These are phyloP conservation scores for Lutraria rhynchaena DNA, from an alignment of 1,140 invertebrate genomes.

Conservation along the genomic window DNA sequence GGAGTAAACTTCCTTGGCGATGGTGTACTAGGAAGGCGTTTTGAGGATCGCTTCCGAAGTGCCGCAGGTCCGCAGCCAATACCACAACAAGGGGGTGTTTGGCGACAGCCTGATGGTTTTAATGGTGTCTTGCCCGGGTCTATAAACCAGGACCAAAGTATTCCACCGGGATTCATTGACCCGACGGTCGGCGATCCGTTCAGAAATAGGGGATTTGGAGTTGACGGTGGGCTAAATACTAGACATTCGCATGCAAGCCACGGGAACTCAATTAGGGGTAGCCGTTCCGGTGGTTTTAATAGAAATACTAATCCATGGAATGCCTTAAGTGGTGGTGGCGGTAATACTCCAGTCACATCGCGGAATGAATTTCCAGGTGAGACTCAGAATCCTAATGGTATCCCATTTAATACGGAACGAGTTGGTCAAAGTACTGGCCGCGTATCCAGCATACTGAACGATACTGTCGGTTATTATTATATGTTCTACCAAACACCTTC, in stretches of 20 bases:
- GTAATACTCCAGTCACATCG: not conserved
- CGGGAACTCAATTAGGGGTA: too few relatives aligned
- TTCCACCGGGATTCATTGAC: conserved; percentile 15
- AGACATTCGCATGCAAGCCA: not conserved
- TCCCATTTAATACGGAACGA: too few relatives aligned
- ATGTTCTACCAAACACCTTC: conserved; percentile 12
- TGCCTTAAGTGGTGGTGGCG: conserved; percentile 3
- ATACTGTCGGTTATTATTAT: conserved; percentile 34
- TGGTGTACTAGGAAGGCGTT: not conserved
- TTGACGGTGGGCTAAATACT: conserved; percentile 5
- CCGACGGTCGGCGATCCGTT: conserved; percentile 4
- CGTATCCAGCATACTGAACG: conserved; percentile 26
- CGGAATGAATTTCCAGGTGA: conserved; percentile 35
- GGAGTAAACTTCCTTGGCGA: not conserved
- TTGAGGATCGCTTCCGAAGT: not conserved
- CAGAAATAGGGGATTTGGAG: not conserved
- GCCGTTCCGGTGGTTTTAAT: not conserved
- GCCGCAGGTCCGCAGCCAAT: too few relatives aligned
- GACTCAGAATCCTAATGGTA: not conserved
- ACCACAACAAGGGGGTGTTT: not conserved
- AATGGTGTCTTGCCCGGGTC: not conserved
- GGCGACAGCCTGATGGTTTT: not conserved
- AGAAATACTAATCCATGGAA: conserved; percentile 4
- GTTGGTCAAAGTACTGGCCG: not conserved
- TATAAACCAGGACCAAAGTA: not conserved